Evolutionary conservation across 2,888 invertebrate genomes (phyloP), one percentile per base, ranked within the genome.

Genomic region (Daptonema setosum): DNA sequence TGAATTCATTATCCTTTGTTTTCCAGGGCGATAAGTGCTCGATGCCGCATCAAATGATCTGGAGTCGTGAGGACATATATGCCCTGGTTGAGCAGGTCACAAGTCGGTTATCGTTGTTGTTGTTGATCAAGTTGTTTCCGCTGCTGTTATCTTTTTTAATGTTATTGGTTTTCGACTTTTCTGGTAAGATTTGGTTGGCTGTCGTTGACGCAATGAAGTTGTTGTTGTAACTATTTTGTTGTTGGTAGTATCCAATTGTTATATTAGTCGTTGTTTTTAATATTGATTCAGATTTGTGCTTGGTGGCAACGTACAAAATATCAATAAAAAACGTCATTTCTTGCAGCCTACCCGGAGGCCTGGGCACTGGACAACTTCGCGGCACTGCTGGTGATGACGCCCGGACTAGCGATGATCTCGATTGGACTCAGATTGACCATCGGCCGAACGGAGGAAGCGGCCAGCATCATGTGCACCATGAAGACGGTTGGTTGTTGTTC

Each of bases 341-440:
- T 55, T 52, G n/a, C 30, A 61, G 61, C 59, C n/a, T 59, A 58
- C 28, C 61, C 61, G 5, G 61, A 61, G 25, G 57, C 60, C 14
- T 61, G 61, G 61, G 30, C 59, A 11, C 51, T 61, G 51, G 61
- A 61, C 57, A 61, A 61, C 54, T 58, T 61, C 41, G 59, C 59
- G 20, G 57, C 56, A n/a, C 28, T 61, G 51, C 52, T 60, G 28
- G 35, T 59, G 17, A 48, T 56, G 22, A 22, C 51, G 20, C 53
- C 55, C 2, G 25, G 22, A 2, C 14, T 61, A 54, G 55, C 55
- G 20, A 52, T 51, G 8, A 45, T 55, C 14, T 29, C 56, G 14
- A 26, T 61, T 17, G 41, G 51, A n/a, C 30, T 55, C 1, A 55
- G 61, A 14, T 53, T 56, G 28, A 48, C 51, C 17, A 54, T 57